Percentiles rank a stretch among this genome's conserved stretches.
Conservation (phyloP, 2,113 vertebrate species). For the Hipposideros armiger region DNA sequence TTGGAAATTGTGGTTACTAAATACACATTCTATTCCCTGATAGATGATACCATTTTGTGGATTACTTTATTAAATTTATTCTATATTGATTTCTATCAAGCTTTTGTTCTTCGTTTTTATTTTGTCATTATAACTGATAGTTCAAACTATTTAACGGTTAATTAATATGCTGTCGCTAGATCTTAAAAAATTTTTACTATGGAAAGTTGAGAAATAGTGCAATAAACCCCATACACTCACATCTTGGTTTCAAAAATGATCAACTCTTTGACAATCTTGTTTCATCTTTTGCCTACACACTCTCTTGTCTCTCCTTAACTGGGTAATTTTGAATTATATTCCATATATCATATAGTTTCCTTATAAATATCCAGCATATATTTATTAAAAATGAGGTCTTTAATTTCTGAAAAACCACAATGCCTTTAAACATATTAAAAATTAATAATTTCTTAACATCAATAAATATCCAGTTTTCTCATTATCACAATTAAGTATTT, state of each 20-base stretch:
- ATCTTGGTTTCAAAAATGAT: not conserved
- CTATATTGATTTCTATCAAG: not conserved
- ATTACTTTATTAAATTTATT: constrained; percentile 1
- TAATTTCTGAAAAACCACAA: not conserved
- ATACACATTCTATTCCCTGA: not conserved
- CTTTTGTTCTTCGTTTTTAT: not conserved
- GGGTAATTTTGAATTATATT: not conserved
- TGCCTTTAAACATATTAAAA: not conserved
- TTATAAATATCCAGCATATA: not conserved
- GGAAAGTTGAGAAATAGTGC: not conserved
- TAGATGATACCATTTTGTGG: not conserved
- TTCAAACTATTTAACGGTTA: not conserved
- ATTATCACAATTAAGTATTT: not conserved
- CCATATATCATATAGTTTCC: not conserved
- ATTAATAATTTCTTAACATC: not conserved
- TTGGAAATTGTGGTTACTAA: not conserved
- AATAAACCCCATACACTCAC: not conserved
- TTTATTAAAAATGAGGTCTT: not conserved
- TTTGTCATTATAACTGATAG: not conserved
- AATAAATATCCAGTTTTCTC: not conserved
- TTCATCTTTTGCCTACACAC: not conserved
- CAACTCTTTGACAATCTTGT: not conserved
- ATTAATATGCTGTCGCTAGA: not conserved
- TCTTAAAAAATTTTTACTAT: not conserved
- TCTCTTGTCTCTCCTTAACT: not conserved